phyloP scores from a whole-genome alignment of 1,140 invertebrate genomes.

The Drosophila micromelanica region DNA sequence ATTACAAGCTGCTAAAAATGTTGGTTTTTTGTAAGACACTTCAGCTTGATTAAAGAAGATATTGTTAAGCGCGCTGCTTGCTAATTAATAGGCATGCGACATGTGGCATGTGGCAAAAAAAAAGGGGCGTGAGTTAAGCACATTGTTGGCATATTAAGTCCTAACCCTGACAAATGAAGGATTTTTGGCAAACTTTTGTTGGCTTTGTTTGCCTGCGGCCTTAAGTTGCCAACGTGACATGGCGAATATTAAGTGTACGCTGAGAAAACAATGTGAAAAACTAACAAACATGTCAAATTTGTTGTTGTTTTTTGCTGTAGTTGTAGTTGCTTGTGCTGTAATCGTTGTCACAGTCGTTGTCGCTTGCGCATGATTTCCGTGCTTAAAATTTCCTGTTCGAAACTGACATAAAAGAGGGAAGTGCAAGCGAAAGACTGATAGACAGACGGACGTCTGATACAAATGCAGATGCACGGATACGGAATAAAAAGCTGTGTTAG shows the following conservation, averaged over 20 bases:
- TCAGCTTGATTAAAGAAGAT: constrained; percentile 20
- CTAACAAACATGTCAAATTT: constrained; percentile 46
- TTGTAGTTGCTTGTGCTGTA: constrained; percentile 12
- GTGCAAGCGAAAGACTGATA: constrained; percentile 27
- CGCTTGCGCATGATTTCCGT: constrained; percentile 73
- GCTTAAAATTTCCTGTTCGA: constrained; percentile 75
- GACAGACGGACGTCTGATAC: constrained; percentile 35
- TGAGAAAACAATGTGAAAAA: constrained; percentile 40
- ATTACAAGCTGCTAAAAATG: constrained; percentile 6
- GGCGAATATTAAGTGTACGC: constrained; percentile 31
- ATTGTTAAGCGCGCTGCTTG: constrained; percentile 20
- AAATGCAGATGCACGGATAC: constrained; percentile 37
- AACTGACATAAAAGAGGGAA: constrained; percentile 68
- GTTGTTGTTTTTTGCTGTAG: constrained; percentile 36
- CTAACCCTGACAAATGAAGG: constrained; percentile 7
- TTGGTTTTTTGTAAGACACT: constrained; percentile 9
- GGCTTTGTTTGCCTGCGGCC: constrained; percentile 8
- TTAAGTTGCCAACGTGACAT: constrained; percentile 34
- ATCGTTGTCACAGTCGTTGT: constrained; percentile 25
- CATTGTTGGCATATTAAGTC: constrained; percentile 22
- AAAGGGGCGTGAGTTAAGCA: constrained; percentile 17
- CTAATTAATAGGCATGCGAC: constrained; percentile 35
- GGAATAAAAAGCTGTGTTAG: constrained; percentile 17
- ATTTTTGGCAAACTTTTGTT: constrained; percentile 6
- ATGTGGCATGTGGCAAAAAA: not conserved